Percentiles rank a stretch among this genome's conserved stretches.
phyloP scores from a whole-genome alignment of 2,113 vertebrate species.

The Balaeniceps rex region DNA sequence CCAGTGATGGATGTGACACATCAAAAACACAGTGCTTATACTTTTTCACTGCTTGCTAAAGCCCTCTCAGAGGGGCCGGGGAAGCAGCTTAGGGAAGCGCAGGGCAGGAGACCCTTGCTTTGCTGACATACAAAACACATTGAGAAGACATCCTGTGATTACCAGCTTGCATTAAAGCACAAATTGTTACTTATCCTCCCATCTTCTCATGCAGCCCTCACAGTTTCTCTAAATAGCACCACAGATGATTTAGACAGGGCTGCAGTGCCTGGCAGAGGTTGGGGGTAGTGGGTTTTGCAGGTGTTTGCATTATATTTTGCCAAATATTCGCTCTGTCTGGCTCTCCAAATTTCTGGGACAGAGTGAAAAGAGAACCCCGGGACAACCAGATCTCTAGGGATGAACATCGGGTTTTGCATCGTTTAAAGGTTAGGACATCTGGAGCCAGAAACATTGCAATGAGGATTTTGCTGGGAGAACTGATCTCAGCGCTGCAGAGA shows the following conservation, averaged over 20 bases:
- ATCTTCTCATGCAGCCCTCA: background rate
- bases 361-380: background rate
- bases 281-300: background rate
- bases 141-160: background rate
- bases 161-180: background rate
- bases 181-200: background rate
- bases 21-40: background rate
- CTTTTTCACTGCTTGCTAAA: background rate
- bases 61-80: fast-evolving
- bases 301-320: background rate
- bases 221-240: background rate
- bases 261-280: background rate
- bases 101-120: background rate
- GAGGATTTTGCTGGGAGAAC: background rate
- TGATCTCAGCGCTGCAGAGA: background rate
- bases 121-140: background rate
- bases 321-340: background rate
- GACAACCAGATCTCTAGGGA: background rate
- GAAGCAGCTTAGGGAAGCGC: background rate
- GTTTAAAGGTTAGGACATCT: background rate
- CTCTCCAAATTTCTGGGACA: background rate
- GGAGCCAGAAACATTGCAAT: background rate
- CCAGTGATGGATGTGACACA: background rate
- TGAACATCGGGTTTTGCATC: background rate
- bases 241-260: background rate